phyloP scores from a whole-genome alignment of 2,797 vertebrate species.

The Fistularia commersonii region DNA sequence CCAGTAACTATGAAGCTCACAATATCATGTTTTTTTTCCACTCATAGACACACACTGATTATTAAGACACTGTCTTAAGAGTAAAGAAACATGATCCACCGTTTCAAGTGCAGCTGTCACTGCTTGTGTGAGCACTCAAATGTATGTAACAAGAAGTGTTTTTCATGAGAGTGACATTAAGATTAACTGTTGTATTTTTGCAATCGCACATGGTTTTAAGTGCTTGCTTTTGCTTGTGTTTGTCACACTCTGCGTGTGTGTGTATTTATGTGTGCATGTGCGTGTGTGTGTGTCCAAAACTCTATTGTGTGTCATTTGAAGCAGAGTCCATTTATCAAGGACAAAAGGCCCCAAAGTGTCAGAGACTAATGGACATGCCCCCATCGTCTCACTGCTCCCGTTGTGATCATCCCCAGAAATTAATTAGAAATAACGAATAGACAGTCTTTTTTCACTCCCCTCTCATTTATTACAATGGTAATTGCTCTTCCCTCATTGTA shows the following conservation, averaged over 20 bases:
- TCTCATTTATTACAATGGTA: constrained; percentile 82
- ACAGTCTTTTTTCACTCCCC: constrained; percentile 61
- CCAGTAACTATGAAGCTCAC: constrained; percentile 1
- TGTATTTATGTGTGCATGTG: constrained; percentile 7
- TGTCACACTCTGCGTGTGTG: constrained; percentile 1
- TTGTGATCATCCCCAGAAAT: constrained; percentile 76
- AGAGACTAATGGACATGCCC: constrained; percentile 72
- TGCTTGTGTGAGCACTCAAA: constrained; percentile 1
- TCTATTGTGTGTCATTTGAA: constrained; percentile 41
- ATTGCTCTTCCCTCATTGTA: constrained; percentile 82
- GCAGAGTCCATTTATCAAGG: constrained; percentile 73
- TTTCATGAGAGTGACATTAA: too few species aligned
- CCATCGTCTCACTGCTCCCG: constrained; percentile 47
- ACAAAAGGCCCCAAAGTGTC: constrained; percentile 75
- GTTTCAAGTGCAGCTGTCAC: neutral
- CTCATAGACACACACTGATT: neutral
- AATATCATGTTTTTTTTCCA: constrained; percentile 12
- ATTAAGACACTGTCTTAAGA: constrained; percentile 6
- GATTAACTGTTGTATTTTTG: neutral
- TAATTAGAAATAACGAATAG: constrained; percentile 83
- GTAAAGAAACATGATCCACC: neutral
- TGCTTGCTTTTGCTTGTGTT: neutral
- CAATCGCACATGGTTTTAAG: neutral
- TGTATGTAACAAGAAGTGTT: neutral
- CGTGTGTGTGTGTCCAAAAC: constrained; percentile 7